These are phyloP conservation scores for Drosophila longiperda DNA, from an alignment of 2,888 invertebrate genomes.

Conservation along the genomic window DNA sequence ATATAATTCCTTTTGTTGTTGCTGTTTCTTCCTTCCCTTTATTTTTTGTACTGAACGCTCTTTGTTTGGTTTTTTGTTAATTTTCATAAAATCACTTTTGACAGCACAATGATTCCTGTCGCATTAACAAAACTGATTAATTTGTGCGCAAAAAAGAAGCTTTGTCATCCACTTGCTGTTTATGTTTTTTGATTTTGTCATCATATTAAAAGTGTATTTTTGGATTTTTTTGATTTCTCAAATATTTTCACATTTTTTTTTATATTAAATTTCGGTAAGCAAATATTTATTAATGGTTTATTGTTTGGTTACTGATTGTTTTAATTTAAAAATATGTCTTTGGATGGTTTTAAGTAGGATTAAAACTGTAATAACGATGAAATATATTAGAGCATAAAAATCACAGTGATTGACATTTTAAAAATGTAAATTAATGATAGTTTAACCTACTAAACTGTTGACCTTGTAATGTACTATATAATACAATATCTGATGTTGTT, in stretches of 20 bases:
- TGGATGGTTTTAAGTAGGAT: neutral
- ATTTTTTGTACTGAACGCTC: neutral
- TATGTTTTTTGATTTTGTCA: conserved; percentile 13
- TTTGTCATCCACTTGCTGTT: conserved; percentile 31
- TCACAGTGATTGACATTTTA: neutral
- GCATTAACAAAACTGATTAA: conserved; percentile 67
- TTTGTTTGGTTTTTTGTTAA: conserved; percentile 49
- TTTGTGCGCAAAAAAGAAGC: conserved; percentile 45
- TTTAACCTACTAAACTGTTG: neutral
- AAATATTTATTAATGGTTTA: neutral
- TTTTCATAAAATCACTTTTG: conserved; percentile 61
- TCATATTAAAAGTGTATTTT: neutral
- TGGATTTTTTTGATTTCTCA: neutral
- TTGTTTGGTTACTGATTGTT: neutral
- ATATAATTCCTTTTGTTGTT: conserved; percentile 30
- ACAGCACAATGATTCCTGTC: conserved; percentile 38
- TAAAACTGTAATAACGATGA: neutral
- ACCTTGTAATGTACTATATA: neutral
- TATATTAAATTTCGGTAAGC: neutral
- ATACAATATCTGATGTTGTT: neutral
- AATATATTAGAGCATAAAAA: neutral
- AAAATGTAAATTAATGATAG: neutral
- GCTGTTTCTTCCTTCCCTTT: neutral
- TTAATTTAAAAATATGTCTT: neutral
- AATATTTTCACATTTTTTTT: neutral